phyloP scores from a whole-genome alignment of 2,113 vertebrate genomes.

The Phoxinus phoxinus region DNA sequence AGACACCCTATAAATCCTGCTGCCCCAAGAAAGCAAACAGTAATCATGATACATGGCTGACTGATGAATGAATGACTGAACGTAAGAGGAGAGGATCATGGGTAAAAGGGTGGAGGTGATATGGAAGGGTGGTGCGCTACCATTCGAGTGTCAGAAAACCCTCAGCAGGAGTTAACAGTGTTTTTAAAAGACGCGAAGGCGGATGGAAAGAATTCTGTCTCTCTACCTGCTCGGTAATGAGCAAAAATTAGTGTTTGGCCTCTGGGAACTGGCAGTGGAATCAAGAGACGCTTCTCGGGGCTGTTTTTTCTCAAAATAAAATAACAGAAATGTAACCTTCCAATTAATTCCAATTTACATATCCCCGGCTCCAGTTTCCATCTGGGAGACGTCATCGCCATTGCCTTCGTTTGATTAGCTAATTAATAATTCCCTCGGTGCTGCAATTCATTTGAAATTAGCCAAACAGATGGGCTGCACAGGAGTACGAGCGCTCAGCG shows the following conservation, averaged over 20 bases:
- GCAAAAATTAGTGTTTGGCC: conserved; percentile 87
- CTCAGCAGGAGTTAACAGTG: background rate
- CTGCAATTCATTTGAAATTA: conserved; percentile 77
- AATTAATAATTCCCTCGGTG: conserved; percentile 80
- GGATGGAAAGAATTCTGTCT: conserved; percentile 85
- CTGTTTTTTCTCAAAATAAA: conserved; percentile 91
- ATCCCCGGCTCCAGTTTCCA: conserved; percentile 80
- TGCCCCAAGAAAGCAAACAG: conserved; percentile 65
- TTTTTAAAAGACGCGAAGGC: conserved; percentile 65
- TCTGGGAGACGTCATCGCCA: conserved; percentile 69
- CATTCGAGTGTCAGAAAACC: background rate
- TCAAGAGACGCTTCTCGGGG: conserved; percentile 77
- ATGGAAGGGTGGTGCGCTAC: conserved; percentile 8
- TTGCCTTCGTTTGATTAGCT: conserved; percentile 82
- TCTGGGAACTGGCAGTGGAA: conserved; percentile 76
- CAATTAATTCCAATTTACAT: conserved; percentile 92
- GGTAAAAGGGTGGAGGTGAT: conserved; percentile 43
- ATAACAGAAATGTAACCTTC: conserved; percentile 77
- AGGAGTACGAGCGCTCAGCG: conserved; percentile 2
- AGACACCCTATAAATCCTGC: conserved; percentile 76
- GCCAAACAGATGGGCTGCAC: conserved; percentile 63
- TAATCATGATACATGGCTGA: conserved; percentile 60
- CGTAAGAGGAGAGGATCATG: conserved; percentile 30
- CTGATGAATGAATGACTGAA: conserved; percentile 44
- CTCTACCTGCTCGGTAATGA: conserved; percentile 92